Base-by-base conservation (phyloP, 2,888 invertebrate species). In the Drosophila helvetica region DNA sequence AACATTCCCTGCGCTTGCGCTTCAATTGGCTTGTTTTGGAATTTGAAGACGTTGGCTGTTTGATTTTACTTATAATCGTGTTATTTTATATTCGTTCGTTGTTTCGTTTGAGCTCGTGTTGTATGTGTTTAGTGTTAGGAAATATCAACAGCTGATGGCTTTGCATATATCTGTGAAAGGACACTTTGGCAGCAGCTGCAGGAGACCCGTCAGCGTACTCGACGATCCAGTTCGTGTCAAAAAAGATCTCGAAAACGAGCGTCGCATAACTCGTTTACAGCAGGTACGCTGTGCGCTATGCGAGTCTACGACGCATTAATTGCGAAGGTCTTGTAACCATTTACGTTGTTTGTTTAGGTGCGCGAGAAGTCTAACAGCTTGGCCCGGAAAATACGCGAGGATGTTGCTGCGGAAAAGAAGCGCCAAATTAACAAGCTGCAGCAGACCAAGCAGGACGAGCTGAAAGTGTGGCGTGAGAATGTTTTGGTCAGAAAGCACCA, bases 341-440 rank as follows among this genome's bases (percentile, higher is more conserved):
- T 27, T 60, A 38, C 38, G 43, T 12, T 3, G 17, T 27, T 27
- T 18, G 1, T 12, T 5, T 67, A 94, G 94, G 94, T 94, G 42
- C 93, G 95, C 25, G 93, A 94, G 75, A 94, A 94, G 80, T 94
- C 94, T 0, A 95, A 93, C 80, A 93, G 93, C 75, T 92, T 95
- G 74, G 94, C 95, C 1, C 93, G 93, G 47, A 80, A 90, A 47
- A 86, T 92, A 57, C 91, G 94, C 0, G 92, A 94, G 63, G 93
- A 93, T 76, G 93, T 94, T 0, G 93, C 93, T 43, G 92, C 91
- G 43, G 93, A 93, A 73, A 93, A 93, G 69, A 90, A 91, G 51
- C 93, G 93, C 27, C 93, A 94, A 78, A 77, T 93, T 30, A 90
- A 92, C 33, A 92, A 92, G 70, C 89, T 94, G 30, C 93, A 94